Conservation (phyloP, 92 coral and sea anemone genomes). For the Palythoa heliodiscus region DNA sequence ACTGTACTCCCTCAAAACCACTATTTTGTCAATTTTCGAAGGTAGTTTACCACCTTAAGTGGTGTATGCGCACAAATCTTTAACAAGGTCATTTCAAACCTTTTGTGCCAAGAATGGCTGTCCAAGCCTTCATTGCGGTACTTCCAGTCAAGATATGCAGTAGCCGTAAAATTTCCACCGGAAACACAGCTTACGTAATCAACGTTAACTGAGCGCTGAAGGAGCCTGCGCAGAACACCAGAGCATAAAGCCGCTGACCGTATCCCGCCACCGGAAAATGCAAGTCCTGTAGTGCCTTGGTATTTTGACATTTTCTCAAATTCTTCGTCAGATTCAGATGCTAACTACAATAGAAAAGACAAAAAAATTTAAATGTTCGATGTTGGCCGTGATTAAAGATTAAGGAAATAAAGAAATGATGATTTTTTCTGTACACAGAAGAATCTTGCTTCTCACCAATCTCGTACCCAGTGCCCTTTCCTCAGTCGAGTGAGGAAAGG, state of each 20-base stretch:
- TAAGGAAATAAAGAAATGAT: neutral
- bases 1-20: no score
- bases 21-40: no score
- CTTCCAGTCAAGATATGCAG: conserved; percentile 86
- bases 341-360: neutral
- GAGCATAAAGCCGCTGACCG: conserved; percentile 86
- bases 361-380: neutral
- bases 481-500: no score
- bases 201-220: conserved; percentile 67
- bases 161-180: conserved; percentile 83
- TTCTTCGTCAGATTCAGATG: neutral
- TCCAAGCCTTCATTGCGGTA: conserved; percentile 63
- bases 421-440: no score
- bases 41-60: no score
- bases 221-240: conserved; percentile 83
- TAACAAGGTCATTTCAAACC: neutral
- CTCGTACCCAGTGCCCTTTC: no score
- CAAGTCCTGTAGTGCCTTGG: conserved; percentile 67
- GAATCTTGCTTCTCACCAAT: no score
- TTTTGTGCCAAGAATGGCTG: conserved; percentile 73
- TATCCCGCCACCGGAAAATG: conserved; percentile 86
- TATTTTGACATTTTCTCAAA: neutral
- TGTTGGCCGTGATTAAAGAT: neutral
- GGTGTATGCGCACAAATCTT: no score
- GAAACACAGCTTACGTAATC: conserved; percentile 86